A percentile compares a stretch with the other conserved stretches of the same genome.
Conservation (phyloP, 92 coral and sea anemone genomes). For the Virgularia gustaviana region DNA sequence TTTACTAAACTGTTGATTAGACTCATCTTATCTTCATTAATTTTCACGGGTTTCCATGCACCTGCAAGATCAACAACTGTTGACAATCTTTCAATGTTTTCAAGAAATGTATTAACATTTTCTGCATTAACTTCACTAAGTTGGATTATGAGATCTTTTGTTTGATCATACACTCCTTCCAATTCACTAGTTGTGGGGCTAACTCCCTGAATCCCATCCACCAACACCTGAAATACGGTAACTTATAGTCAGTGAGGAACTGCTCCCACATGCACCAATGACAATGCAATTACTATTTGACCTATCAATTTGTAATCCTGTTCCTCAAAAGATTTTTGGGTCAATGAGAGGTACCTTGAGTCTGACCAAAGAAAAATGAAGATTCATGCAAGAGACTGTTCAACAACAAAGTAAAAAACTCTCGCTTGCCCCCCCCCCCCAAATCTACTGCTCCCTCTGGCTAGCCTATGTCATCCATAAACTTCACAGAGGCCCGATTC, state of each 20-base stretch:
- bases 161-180: slow-evolving; percentile 19
- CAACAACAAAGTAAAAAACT: slow-evolving; percentile 16
- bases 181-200: slow-evolving; percentile 8
- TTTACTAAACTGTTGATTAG: slow-evolving; percentile 1
- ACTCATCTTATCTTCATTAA: slow-evolving; percentile 20
- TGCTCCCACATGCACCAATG: slow-evolving; percentile 26
- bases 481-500: background rate
- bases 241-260: slow-evolving; percentile 26
- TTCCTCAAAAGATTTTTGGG: slow-evolving; percentile 32
- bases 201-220: slow-evolving; percentile 18
- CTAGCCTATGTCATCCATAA: slow-evolving; percentile 6
- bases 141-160: slow-evolving; percentile 19
- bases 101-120: slow-evolving; percentile 5
- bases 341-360: slow-evolving; percentile 10
- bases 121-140: slow-evolving; percentile 21
- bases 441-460: slow-evolving; percentile 5
- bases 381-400: slow-evolving; percentile 24
- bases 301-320: slow-evolving; percentile 19
- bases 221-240: slow-evolving; percentile 5
- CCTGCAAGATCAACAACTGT: slow-evolving; percentile 34
- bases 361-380: slow-evolving; percentile 24
- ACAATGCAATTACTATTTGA: slow-evolving; percentile 16
- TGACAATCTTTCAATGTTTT: slow-evolving; percentile 16
- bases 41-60: slow-evolving; percentile 29
- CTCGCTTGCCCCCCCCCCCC: slow-evolving; percentile 6